Evolutionary conservation across 2,888 invertebrate genomes (phyloP).

Genomic region (Latheticus oryzae): DNA sequence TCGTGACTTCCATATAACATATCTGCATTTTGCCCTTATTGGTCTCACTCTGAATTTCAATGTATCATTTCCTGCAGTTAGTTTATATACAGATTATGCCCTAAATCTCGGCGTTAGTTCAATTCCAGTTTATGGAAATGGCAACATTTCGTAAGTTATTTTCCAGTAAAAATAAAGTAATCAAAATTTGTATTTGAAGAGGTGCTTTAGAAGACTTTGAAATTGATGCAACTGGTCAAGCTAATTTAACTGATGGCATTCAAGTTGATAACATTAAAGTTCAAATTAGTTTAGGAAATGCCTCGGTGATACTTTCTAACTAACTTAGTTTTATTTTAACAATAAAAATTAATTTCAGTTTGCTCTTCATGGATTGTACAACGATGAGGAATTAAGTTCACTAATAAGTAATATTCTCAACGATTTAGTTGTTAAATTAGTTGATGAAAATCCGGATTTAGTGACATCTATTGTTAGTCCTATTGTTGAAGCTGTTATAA

Average conservation of each 20-base stretch:
- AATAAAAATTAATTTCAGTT: constrained; percentile 39
- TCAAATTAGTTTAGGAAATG: constrained; percentile 1
- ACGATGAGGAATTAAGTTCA: constrained; percentile 42
- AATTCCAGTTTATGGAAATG: constrained; percentile 5
- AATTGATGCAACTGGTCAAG: constrained; percentile 16
- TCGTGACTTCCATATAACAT: constrained; percentile 3
- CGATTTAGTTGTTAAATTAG: constrained; percentile 35
- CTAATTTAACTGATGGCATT: constrained; percentile 17
- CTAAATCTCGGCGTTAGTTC: constrained; percentile 4
- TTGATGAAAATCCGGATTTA: constrained; percentile 39
- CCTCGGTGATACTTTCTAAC: constrained; percentile 4
- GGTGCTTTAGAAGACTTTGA: constrained; percentile 4
- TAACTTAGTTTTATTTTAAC: no score
- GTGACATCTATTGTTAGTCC: constrained; percentile 41
- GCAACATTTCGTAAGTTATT: constrained; percentile 16
- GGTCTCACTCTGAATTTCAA: constrained; percentile 12
- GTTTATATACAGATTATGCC: constrained; percentile 12
- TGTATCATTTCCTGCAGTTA: constrained; percentile 3
- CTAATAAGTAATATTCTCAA: constrained; percentile 31
- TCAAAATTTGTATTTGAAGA: constrained; percentile 10
- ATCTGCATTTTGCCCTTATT: constrained; percentile 10
- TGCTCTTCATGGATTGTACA: constrained; percentile 39
- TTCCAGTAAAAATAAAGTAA: background rate
- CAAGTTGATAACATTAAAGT: constrained; percentile 6
- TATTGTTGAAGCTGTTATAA: constrained; percentile 31